These are phyloP conservation scores for Barnardius zonarius DNA, from an alignment of 2,113 vertebrate genomes.

Conservation along the genomic window DNA sequence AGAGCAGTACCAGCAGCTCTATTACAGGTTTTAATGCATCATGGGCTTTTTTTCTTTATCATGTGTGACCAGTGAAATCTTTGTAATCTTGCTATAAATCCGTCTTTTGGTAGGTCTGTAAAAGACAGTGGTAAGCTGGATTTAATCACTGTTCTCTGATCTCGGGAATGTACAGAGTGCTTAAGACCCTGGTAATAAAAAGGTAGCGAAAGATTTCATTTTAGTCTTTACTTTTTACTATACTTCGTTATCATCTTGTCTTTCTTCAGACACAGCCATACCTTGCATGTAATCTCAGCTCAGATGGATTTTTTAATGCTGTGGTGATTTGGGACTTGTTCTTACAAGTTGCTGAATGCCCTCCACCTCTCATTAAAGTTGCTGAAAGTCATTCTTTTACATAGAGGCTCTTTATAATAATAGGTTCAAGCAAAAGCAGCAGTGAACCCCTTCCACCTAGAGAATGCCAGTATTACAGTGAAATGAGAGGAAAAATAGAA, in stretches of 20 bases:
- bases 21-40: not conserved
- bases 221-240: conserved; percentile 31
- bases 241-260: conserved; percentile 33
- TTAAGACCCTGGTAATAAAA: conserved; percentile 39
- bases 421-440: not conserved
- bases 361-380: conserved; percentile 46
- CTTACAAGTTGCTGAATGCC: conserved; percentile 39
- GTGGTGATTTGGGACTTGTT: conserved; percentile 47
- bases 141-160: conserved; percentile 27
- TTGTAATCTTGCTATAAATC: not conserved
- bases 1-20: not conserved
- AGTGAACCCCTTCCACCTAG: not conserved
- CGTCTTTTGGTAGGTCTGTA: not conserved
- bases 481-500: not conserved
- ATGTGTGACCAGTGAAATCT: not conserved
- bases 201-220: conserved; percentile 42
- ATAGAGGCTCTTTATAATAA: not conserved
- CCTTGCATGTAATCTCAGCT: conserved; percentile 2
- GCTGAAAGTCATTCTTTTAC: conserved; percentile 43
- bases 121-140: not conserved
- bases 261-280: not conserved
- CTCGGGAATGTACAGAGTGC: not conserved
- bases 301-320: conserved; percentile 48
- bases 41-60: not conserved
- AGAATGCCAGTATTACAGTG: not conserved